A percentile compares a stretch with the other conserved stretches of the same genome.
Conservation (phyloP, 2,888 invertebrate genomes). For the Seladonia tumulorum region DNA sequence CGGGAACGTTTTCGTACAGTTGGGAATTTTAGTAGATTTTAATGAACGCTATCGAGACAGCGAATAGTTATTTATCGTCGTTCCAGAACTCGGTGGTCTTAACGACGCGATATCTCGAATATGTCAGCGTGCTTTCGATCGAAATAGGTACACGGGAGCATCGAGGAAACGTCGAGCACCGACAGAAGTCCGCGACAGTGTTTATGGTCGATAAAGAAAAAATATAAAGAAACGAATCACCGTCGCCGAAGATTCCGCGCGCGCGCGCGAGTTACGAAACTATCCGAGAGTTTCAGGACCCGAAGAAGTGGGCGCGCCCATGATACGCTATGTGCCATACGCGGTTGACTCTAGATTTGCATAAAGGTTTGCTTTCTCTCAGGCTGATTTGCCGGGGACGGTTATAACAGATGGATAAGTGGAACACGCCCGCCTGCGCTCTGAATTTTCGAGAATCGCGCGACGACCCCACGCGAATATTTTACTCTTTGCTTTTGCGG, state of each 20-base stretch:
- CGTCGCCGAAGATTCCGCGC: background rate
- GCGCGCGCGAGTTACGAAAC: conserved; percentile 26
- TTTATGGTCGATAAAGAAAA: conserved; percentile 21
- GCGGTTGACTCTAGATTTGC: conserved; percentile 33
- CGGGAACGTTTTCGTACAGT: background rate
- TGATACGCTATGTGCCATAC: conserved; percentile 35
- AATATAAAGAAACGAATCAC: background rate
- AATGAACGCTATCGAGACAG: background rate
- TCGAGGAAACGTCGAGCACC: background rate
- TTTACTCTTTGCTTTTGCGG: background rate
- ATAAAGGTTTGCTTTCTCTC: conserved; percentile 51
- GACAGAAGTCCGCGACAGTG: conserved; percentile 8
- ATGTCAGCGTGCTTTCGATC: background rate
- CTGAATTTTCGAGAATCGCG: background rate
- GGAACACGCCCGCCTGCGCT: background rate
- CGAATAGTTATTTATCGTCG: background rate
- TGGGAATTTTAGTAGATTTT: background rate
- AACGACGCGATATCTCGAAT: background rate
- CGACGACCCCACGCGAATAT: background rate
- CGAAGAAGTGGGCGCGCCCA: conserved; percentile 28
- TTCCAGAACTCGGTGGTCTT: background rate
- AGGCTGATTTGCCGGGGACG: conserved; percentile 33
- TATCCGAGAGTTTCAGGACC: conserved; percentile 1
- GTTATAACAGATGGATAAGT: background rate
- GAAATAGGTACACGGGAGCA: conserved; percentile 6